Base-by-base conservation (phyloP, 2,797 vertebrate species). In the Hephaestus fuliginosus region DNA sequence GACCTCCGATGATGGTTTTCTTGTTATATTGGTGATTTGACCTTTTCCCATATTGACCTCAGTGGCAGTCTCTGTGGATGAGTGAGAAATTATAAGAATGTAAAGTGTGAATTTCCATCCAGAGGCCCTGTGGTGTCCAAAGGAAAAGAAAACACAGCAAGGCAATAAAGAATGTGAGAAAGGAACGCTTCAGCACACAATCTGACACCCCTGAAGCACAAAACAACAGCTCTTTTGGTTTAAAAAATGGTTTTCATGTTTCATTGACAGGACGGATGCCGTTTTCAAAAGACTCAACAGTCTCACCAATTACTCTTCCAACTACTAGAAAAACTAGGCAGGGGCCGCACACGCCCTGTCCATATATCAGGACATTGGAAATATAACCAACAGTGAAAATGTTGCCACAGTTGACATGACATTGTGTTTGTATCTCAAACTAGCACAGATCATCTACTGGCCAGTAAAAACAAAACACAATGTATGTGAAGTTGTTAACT, bases 241-340 rank as follows among this genome's bases (percentile, higher is more conserved):
- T 18, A 53, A 46, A 75, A 39, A 58, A 76, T 30, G 36, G 53
- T 70, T 61, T 43, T 57, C 58, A 64, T 48, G 70, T 79, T 72
- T 80, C 76, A 80, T 70, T 72, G 65, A 49, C 65, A 84, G 57
- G 66, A 86, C 82, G 70, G 78, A 84, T 86, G 73, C 69, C 82
- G 78, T 82, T 86, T 88, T 81, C 56, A 58, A 58, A 68, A 2
- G 36, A 25, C 49, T 22, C 43, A 17, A 60, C 71, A 11, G 49
- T 61, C 71, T n/a, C 25, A 65, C 20, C 36, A 39, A 39, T 9
- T 39, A 39, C 36, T 33, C 30, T 33, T 33, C 30, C 30, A 33
- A 5, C 30, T 33, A 33, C 30, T 33, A 33, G 30, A 33, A 33
- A 33, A 33, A 33, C 30, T 0, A n/a, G 20, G 18, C 48, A 33